phyloP scores from a whole-genome alignment of 2,888 invertebrate species.

The Mechanitis messenoides region DNA sequence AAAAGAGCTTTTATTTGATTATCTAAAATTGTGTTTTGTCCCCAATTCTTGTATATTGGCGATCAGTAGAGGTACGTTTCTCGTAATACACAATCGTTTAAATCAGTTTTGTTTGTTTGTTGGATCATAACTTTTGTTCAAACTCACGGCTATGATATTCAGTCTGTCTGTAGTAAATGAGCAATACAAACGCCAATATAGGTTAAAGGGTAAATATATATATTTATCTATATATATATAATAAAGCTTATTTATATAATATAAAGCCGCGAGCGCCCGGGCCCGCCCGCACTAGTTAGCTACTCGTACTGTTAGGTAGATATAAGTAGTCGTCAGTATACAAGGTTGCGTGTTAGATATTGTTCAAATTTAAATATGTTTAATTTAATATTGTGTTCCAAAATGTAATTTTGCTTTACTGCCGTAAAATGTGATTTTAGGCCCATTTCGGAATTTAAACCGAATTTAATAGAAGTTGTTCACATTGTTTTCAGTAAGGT shows the following conservation, averaged over 20 bases:
- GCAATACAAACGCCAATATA: constrained; percentile 72
- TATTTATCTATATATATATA: constrained; percentile 39
- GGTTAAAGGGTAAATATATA: constrained; percentile 44
- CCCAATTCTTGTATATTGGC: no score
- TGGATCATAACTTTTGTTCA: constrained; percentile 15
- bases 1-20: constrained; percentile 15
- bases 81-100: no score
- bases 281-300: constrained; percentile 36
- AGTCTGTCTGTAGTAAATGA: constrained; percentile 42
- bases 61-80: no score
- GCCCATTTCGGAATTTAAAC: constrained; percentile 67
- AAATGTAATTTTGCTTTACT: constrained; percentile 53
- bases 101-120: neutral
- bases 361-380: constrained; percentile 37
- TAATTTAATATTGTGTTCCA: constrained; percentile 38
- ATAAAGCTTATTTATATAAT: constrained; percentile 44
- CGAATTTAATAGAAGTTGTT: constrained; percentile 70
- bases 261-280: constrained; percentile 21
- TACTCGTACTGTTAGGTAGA: constrained; percentile 35
- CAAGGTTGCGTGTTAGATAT: constrained; percentile 45
- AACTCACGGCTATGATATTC: constrained; percentile 30
- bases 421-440: constrained; percentile 66
- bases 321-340: constrained; percentile 19
- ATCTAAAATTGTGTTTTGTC: constrained; percentile 13
- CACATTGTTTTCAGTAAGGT: constrained; percentile 53